Evolutionary conservation across 2,797 vertebrate genomes (phyloP).

Genomic region (Characodon lateralis): DNA sequence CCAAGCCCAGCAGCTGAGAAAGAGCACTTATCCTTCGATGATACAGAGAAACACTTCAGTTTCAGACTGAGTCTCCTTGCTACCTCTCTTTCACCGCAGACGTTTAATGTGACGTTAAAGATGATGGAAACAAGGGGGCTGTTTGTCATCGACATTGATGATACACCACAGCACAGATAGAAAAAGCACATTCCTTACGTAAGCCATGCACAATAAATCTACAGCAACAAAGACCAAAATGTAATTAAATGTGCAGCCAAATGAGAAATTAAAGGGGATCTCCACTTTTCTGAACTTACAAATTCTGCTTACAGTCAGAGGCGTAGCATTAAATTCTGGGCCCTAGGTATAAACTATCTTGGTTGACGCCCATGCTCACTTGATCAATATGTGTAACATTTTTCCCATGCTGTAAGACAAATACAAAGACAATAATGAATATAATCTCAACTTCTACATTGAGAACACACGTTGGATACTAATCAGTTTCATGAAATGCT

Average conservation of each 20-base stretch:
- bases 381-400: neutral
- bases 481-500: neutral
- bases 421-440: neutral
- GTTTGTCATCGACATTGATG: conserved; percentile 27
- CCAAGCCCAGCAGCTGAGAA: conserved; percentile 69
- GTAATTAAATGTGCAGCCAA: neutral
- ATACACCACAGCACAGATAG: conserved; percentile 27
- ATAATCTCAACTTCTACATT: neutral
- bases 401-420: neutral
- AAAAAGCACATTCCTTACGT: conserved; percentile 13
- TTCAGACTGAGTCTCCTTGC: conserved; percentile 48
- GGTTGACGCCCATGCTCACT: neutral
- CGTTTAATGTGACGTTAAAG: conserved; percentile 44
- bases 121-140: neutral
- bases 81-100: conserved; percentile 38
- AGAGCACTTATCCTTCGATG: conserved; percentile 49
- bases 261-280: conserved; percentile 2
- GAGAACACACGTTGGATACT: neutral
- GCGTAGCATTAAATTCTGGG: neutral
- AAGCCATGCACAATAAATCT: neutral
- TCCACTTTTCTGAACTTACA: neutral
- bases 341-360: neutral
- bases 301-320: neutral
- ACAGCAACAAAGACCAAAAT: conserved; percentile 1
- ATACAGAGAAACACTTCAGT: conserved; percentile 42